A percentile compares a stretch with the other conserved stretches of the same genome.
phyloP scores from a whole-genome alignment of 1,140 invertebrate species.

The Drosophila bipectinata region DNA sequence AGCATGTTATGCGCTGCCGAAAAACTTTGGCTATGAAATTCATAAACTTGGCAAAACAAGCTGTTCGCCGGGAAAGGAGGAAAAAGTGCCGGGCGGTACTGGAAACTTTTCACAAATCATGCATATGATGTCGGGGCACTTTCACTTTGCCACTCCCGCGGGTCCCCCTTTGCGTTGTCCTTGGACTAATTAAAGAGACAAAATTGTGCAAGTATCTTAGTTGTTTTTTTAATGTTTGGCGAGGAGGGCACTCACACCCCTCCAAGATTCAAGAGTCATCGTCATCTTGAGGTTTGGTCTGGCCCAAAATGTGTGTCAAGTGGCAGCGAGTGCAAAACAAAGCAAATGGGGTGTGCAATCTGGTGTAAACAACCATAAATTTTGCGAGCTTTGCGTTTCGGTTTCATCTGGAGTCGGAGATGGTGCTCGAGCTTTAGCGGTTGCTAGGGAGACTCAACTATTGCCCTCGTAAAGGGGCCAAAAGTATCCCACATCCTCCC shows the following conservation, averaged over 20 bases:
- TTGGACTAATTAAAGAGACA: conserved; percentile 48
- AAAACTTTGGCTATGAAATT: conserved; percentile 80
- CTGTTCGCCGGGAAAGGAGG: conserved; percentile 21
- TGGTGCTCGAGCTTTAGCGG: background rate
- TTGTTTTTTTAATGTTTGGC: conserved; percentile 8
- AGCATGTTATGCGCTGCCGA: conserved; percentile 59
- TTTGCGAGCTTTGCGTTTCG: conserved; percentile 41
- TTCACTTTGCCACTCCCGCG: conserved; percentile 40
- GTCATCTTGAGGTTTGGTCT: conserved; percentile 39
- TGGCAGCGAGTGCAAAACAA: conserved; percentile 75
- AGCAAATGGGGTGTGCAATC: conserved; percentile 82
- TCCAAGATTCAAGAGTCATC: conserved; percentile 31
- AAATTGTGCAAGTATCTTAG: conserved; percentile 39
- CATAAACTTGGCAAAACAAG: conserved; percentile 79
- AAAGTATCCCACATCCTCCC: conserved; percentile 13
- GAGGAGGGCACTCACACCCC: background rate
- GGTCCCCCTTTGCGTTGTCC: conserved; percentile 12
- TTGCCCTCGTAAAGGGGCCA: conserved; percentile 59
- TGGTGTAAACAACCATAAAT: conserved; percentile 81
- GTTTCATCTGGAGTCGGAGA: conserved; percentile 16
- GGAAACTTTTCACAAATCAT: conserved; percentile 78
- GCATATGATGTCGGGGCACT: conserved; percentile 74
- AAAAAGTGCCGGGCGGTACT: conserved; percentile 28
- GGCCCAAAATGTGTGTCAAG: conserved; percentile 66
- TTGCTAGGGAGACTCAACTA: conserved; percentile 55